These are phyloP conservation scores for Sarcophaga peregrina DNA, from an alignment of 1,140 invertebrate species.

Conservation along the genomic window DNA sequence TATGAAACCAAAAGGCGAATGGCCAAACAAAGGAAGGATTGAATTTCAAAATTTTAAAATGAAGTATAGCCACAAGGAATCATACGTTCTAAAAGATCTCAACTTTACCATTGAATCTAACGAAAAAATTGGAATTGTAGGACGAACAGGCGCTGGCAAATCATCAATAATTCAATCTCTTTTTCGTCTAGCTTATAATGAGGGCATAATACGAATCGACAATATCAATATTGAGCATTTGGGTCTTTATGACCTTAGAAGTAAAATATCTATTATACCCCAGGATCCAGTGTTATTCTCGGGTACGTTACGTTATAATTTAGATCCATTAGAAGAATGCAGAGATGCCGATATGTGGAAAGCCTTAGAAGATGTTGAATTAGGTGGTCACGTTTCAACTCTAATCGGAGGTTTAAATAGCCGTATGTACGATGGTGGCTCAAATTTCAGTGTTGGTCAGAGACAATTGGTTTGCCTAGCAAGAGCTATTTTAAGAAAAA, in stretches of 20 bases:
- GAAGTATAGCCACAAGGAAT: constrained; percentile 66
- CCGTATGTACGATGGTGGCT: constrained; percentile 73
- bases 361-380: constrained; percentile 83
- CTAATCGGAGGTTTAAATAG: constrained; percentile 73
- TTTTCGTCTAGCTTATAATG: constrained; percentile 79
- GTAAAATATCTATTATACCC: constrained; percentile 83
- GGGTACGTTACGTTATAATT: constrained; percentile 79
- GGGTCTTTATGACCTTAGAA: constrained; percentile 73
- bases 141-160: constrained; percentile 91
- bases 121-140: constrained; percentile 88
- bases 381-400: constrained; percentile 73
- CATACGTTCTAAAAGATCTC: constrained; percentile 75
- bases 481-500: constrained; percentile 78
- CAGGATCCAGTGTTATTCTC: constrained; percentile 84
- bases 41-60: constrained; percentile 74
- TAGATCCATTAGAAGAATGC: constrained; percentile 82
- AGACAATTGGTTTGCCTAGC: constrained; percentile 83
- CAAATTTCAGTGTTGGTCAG: constrained; percentile 82
- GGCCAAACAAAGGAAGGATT: constrained; percentile 80
- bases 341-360: constrained; percentile 83
- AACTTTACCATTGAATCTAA: constrained; percentile 74
- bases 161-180: constrained; percentile 86
- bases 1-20: constrained; percentile 72
- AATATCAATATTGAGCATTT: constrained; percentile 71
- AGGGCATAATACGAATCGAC: constrained; percentile 73